phyloP scores from a whole-genome alignment of 2,113 vertebrate species.

The Nerophis lumbriciformis region DNA sequence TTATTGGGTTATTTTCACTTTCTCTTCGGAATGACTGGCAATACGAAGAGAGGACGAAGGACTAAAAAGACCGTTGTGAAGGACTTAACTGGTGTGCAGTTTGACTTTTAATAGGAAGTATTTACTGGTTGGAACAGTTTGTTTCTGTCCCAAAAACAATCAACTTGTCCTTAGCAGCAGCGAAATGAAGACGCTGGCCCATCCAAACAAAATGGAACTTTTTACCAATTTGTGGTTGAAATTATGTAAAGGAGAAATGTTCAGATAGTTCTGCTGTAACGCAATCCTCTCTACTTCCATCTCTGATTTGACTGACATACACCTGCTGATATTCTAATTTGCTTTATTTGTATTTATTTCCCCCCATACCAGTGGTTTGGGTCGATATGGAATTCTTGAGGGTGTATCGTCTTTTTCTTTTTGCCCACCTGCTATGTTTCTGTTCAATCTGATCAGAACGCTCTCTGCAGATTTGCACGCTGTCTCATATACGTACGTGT shows the following conservation, averaged over 20 bases:
- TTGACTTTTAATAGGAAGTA: conserved; percentile 21
- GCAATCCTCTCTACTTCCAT: conserved; percentile 19
- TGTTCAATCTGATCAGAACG: conserved; percentile 8
- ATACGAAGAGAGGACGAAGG: conserved; percentile 30
- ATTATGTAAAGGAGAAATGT: conserved; percentile 40
- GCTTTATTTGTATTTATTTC: conserved; percentile 55
- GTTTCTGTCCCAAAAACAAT: conserved; percentile 20
- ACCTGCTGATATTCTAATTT: conserved; percentile 37
- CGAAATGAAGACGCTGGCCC: conserved; percentile 25
- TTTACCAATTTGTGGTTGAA: conserved; percentile 30
- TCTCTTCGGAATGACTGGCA: conserved; percentile 40
- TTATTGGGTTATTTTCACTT: conserved; percentile 22
- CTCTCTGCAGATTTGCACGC: conserved; percentile 14
- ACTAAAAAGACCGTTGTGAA: conserved; percentile 32
- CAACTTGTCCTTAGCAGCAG: conserved; percentile 23
- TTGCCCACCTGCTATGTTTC: neutral
- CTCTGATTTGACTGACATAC: conserved; percentile 49
- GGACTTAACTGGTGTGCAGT: conserved; percentile 26
- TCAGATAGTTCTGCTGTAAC: conserved; percentile 29
- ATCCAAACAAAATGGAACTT: conserved; percentile 33
- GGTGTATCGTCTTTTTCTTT: neutral
- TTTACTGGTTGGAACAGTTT: conserved; percentile 17
- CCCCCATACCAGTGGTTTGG: conserved; percentile 16
- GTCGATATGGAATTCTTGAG: conserved; percentile 30
- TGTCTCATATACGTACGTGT: conserved; percentile 4